These are phyloP conservation scores for Aleadryas rufinucha DNA, from an alignment of 2,113 vertebrate species.

Conservation along the genomic window DNA sequence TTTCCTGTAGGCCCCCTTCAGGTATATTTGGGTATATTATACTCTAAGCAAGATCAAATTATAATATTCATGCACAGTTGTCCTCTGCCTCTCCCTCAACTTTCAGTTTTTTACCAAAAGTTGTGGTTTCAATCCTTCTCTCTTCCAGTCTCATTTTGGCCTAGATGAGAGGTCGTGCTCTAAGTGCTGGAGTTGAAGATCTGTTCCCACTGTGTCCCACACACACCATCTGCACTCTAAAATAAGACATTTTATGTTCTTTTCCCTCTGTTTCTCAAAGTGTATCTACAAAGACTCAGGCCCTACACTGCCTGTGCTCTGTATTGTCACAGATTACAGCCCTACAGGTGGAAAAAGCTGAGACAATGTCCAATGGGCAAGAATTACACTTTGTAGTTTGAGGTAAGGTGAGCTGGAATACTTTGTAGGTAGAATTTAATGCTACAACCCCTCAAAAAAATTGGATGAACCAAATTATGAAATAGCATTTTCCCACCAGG, in stretches of 20 bases:
- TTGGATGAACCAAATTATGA: too few species aligned
- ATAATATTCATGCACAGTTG: neutral
- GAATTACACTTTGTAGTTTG: neutral
- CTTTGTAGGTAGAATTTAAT: too few species aligned
- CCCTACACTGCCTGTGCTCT: neutral
- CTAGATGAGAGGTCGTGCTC: neutral
- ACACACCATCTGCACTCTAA: neutral
- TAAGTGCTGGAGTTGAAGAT: neutral
- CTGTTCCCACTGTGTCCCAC: neutral
- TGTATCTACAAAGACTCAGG: neutral
- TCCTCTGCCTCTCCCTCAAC: neutral
- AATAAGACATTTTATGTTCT: neutral
- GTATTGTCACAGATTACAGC: neutral
- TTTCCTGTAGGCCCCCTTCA: neutral
- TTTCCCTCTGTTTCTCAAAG: neutral
- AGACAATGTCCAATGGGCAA: neutral
- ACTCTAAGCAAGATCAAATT: neutral
- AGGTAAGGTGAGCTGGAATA: too few species aligned
- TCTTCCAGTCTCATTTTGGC: neutral
- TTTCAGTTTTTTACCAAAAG: neutral
- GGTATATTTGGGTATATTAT: neutral
- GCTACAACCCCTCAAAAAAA: too few species aligned
- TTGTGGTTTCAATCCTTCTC: neutral
- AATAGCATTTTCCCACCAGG: too few species aligned
- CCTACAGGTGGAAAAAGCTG: neutral